Evolutionary conservation across 2,113 vertebrate species (phyloP).

Genomic region (Colius striatus): DNA sequence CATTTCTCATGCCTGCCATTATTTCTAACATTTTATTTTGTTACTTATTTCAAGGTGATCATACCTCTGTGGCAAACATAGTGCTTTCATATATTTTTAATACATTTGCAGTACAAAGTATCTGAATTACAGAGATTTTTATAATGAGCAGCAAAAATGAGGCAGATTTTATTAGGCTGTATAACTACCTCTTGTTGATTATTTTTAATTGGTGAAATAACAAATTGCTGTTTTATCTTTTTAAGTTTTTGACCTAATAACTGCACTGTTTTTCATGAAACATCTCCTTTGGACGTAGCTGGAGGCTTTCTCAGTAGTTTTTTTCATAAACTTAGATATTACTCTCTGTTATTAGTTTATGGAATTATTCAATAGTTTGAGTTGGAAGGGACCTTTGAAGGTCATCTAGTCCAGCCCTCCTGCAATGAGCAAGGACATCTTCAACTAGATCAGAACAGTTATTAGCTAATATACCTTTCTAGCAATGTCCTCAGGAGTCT

Average conservation of each 20-base stretch:
- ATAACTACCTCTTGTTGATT: background rate
- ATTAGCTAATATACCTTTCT: background rate
- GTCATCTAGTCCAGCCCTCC: background rate
- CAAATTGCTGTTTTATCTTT: slow-evolving; percentile 23
- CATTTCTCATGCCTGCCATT: background rate
- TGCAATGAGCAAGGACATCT: background rate
- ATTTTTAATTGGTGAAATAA: slow-evolving; percentile 50
- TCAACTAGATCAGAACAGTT: background rate
- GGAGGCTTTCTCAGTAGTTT: background rate
- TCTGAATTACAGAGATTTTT: background rate
- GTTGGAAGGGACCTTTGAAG: background rate
- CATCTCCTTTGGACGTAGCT: background rate
- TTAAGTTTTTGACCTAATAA: slow-evolving; percentile 26
- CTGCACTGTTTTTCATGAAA: background rate
- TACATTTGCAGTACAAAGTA: background rate
- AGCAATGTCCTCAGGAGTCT: background rate
- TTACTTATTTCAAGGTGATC: background rate
- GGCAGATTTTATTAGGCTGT: background rate
- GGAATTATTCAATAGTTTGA: background rate
- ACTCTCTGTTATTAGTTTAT: background rate
- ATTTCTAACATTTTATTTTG: background rate
- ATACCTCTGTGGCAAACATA: background rate
- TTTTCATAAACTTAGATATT: background rate
- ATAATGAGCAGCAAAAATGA: slow-evolving; percentile 12
- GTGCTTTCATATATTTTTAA: background rate